Percentiles rank a stretch among this genome's conserved stretches.
These are phyloP conservation scores for Nipponia nippon DNA, from an alignment of 2,113 vertebrate species.

Conservation along the genomic window DNA sequence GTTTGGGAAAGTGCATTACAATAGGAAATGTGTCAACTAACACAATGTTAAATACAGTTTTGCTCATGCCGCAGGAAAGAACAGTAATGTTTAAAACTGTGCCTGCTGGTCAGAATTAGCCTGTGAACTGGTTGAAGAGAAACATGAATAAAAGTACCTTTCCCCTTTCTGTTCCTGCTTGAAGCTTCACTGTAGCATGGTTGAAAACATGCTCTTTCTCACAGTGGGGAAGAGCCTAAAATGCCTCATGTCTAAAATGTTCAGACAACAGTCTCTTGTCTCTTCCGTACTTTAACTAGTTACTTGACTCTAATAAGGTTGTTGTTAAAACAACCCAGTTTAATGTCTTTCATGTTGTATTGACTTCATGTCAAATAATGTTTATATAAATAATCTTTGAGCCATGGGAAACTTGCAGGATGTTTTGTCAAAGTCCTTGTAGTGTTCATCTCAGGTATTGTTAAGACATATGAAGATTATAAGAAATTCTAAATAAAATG, in stretches of 20 bases:
- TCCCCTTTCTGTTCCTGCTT: neutral
- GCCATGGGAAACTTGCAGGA: neutral
- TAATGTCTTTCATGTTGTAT: neutral
- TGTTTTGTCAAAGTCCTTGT: neutral
- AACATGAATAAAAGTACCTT: neutral
- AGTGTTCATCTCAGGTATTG: neutral
- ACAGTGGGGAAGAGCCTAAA: neutral
- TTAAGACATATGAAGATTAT: neutral
- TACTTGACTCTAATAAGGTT: neutral
- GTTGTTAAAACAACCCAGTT: conserved; percentile 18
- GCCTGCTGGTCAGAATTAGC: neutral
- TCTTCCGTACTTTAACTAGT: neutral
- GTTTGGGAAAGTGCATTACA: neutral
- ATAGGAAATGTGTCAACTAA: neutral
- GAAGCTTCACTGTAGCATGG: neutral
- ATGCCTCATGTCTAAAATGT: neutral
- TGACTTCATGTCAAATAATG: conserved; percentile 30
- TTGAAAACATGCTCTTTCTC: neutral
- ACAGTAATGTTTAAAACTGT: neutral
- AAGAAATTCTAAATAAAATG: neutral
- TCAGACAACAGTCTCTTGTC: neutral
- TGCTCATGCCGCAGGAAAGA: neutral
- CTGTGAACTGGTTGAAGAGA: neutral
- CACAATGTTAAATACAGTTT: neutral
- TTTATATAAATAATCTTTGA: conserved; percentile 16